Evolutionary conservation across 2,113 vertebrate species (phyloP).

Genomic region (Amia ocellicauda): DNA sequence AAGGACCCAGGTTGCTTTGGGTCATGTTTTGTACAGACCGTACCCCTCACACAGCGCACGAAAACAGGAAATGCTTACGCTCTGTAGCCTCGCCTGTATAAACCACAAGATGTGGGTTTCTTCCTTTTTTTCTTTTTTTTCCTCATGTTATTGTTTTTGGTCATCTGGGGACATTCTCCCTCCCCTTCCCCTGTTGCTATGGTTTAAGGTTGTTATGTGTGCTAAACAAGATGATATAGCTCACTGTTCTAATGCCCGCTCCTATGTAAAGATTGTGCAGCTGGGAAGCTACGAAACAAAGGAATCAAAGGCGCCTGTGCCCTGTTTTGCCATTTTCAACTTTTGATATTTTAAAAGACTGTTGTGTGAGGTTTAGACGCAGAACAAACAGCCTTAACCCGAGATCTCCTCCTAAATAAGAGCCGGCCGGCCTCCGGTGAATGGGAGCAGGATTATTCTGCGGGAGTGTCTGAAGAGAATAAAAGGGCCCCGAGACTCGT

Average conservation of each 20-base stretch:
- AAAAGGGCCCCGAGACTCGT: too few relatives aligned
- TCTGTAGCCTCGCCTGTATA: background rate
- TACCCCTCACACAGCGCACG: background rate
- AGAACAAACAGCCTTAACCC: too few relatives aligned
- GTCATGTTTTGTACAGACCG: background rate
- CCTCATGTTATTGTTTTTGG: background rate
- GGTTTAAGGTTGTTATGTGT: background rate
- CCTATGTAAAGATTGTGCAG: too few relatives aligned
- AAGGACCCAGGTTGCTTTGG: background rate
- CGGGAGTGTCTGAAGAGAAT: too few relatives aligned
- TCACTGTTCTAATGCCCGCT: background rate
- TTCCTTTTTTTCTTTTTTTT: background rate
- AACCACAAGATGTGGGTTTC: background rate
- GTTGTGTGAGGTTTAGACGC: too few relatives aligned
- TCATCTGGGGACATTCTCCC: constrained; percentile 6
- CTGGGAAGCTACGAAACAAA: too few relatives aligned
- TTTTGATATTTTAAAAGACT: too few relatives aligned
- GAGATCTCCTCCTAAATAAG: too few relatives aligned
- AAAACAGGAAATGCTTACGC: constrained; percentile 14
- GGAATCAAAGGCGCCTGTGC: too few relatives aligned
- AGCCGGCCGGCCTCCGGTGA: too few relatives aligned
- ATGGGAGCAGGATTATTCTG: too few relatives aligned
- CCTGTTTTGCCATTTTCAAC: too few relatives aligned
- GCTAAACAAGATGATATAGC: background rate
- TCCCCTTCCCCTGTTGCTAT: background rate